Evolutionary conservation across 2,797 vertebrate genomes (phyloP), one percentile per base, ranked within the genome.

Genomic region (Leptodactylus fallax): DNA sequence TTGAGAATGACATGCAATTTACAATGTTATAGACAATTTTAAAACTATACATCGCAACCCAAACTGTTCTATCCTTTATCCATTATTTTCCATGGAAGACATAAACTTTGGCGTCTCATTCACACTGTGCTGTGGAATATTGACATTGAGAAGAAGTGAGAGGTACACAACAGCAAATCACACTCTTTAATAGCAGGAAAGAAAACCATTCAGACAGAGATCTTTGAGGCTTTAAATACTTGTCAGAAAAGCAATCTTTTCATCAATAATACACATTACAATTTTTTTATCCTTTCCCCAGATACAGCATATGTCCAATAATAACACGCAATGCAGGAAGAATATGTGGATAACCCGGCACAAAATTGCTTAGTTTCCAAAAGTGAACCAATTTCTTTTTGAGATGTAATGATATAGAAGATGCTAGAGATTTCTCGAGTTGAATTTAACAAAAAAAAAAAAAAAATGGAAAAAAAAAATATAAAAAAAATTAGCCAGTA

Each of bases 261-360:
- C 88, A 86, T 89, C 88, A 86, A 89, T 89, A 89, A 86, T 89
- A 89, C 85, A 89, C 84, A 88, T 89, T 83, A 86, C 83, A 86
- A 85, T 61, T 79, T 88, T 85, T 81, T 67, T 85, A 74, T 63
- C 58, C 69, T 71, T 83, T 81, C 84, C 79, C 84, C 51, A 63
- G 87, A 89, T 85, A 81, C 69, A 85, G 56, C 87, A 56, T 77
- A 76, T 82, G 69, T 89, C 72, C 72, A 83, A 71, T 89, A 86
- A 89, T 87, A 81, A 65, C 79, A 82, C 60, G 72, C 47, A 63
- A 87, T 87, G 47, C 49, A 16, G 79, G 69, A 82, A 82, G 56
- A 65, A 76, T 71, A 56, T 79, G 49, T 63, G 74, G 71, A 81
- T 71, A 87, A 79, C 78, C 79, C 63, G 14, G n/a, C 56, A 87